These are phyloP conservation scores for Herpetotheres cachinnans DNA, from an alignment of 2,113 vertebrate genomes.

Conservation along the genomic window DNA sequence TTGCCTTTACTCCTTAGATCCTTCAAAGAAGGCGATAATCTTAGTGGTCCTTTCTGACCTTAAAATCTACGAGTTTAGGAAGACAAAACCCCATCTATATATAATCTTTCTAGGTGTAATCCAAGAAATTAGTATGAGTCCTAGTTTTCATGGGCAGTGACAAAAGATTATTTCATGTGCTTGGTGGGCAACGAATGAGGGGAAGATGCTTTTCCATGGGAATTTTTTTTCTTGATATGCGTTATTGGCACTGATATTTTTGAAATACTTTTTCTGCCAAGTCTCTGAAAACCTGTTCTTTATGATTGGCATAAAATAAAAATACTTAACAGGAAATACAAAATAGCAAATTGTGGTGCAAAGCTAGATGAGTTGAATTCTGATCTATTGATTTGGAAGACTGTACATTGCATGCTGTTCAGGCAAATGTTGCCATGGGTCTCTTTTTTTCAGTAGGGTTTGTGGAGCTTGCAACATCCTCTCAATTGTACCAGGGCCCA, in stretches of 20 bases:
- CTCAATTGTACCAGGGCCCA: background rate
- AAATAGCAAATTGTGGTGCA: background rate
- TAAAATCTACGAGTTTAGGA: background rate
- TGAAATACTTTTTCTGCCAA: background rate
- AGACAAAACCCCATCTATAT: background rate
- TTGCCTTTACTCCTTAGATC: background rate
- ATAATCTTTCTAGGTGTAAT: background rate
- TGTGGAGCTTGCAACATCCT: background rate
- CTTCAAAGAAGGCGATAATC: background rate
- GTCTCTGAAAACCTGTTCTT: background rate
- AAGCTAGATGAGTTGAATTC: background rate
- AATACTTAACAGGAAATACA: background rate
- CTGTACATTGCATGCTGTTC: background rate
- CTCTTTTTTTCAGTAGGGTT: background rate
- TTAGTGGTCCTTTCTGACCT: background rate
- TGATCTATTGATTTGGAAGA: background rate
- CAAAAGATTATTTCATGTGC: background rate
- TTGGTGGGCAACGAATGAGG: background rate
- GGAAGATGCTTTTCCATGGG: background rate
- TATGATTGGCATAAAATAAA: background rate
- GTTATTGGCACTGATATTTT: background rate
- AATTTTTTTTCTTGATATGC: background rate
- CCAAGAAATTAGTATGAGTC: background rate
- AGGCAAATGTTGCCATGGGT: background rate
- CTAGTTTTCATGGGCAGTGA: background rate